A percentile compares a stretch with the other conserved stretches of the same genome.
phyloP scores from a whole-genome alignment of 1,140 invertebrate genomes.

The Saccostrea echinata region DNA sequence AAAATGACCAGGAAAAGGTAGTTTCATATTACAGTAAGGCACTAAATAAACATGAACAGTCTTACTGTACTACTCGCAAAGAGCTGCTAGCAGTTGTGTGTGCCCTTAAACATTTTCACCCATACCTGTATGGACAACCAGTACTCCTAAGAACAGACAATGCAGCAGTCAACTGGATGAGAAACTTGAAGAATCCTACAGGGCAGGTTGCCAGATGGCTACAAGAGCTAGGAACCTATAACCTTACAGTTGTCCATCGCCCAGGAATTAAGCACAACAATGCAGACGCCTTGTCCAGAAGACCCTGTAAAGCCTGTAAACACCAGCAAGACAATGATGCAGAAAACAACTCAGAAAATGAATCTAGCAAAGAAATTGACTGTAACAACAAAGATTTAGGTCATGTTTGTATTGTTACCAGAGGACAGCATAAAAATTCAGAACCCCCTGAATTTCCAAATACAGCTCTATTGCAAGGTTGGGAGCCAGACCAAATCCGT shows the following conservation, averaged over 20 bases:
- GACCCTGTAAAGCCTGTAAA: constrained; percentile 54
- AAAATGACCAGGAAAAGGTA: constrained; percentile 60
- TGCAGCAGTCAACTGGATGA: constrained; percentile 66
- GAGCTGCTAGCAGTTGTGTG: constrained; percentile 61
- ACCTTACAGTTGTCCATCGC: constrained; percentile 65
- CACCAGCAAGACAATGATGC: too few relatives aligned
- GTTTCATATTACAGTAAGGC: constrained; percentile 54
- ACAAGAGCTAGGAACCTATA: constrained; percentile 65
- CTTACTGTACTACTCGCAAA: constrained; percentile 60
- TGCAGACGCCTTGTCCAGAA: constrained; percentile 66
- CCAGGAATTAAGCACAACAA: constrained; percentile 65
- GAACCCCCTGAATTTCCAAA: neutral
- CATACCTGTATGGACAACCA: constrained; percentile 45
- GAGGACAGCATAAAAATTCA: constrained; percentile 13
- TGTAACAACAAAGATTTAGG: too few relatives aligned
- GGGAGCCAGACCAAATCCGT: neutral
- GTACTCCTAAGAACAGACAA: constrained; percentile 68
- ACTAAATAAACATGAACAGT: constrained; percentile 50
- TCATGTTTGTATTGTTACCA: constrained; percentile 50
- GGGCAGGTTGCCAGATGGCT: constrained; percentile 68
- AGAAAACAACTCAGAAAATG: too few relatives aligned
- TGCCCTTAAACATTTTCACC: constrained; percentile 47
- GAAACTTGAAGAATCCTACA: constrained; percentile 58
- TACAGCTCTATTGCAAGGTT: neutral
- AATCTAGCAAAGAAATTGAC: too few relatives aligned